These are phyloP conservation scores for Falco concolor DNA, from an alignment of 2,797 vertebrate genomes.

Conservation along the genomic window DNA sequence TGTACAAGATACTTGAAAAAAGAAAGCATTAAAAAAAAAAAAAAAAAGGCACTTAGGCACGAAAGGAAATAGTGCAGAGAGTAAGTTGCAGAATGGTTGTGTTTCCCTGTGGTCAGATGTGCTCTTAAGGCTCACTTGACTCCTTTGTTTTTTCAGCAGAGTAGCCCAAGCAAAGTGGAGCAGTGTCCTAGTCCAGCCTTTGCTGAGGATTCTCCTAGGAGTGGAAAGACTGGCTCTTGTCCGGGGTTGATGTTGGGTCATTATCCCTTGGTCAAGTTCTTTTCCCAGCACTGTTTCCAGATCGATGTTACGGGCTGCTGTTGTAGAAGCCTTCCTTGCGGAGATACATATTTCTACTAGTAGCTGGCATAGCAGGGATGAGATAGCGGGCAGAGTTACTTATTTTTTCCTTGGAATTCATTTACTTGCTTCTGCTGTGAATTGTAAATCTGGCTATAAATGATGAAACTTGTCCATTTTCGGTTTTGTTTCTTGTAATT, in stretches of 20 bases:
- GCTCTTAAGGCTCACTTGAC: rapidly evolving
- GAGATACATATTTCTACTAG: background rate
- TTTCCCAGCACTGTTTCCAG: background rate
- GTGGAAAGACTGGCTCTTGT: background rate
- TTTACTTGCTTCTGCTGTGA: background rate
- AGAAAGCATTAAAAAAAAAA: background rate
- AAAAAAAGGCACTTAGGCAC: background rate
- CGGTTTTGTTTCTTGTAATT: background rate
- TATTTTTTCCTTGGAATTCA: background rate
- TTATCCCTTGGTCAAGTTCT: background rate
- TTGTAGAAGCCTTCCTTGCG: background rate
- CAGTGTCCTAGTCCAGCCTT: background rate
- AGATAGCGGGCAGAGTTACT: background rate
- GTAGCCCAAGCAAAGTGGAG: background rate
- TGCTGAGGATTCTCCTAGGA: background rate
- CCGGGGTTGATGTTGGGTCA: background rate
- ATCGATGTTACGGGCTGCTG: background rate
- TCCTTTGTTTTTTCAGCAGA: background rate
- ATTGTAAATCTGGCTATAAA: background rate
- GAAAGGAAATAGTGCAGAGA: background rate
- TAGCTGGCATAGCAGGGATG: background rate
- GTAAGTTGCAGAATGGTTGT: background rate
- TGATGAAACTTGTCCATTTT: background rate
- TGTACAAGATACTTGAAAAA: background rate
- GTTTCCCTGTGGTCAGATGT: background rate